Percentiles rank a stretch among this genome's conserved stretches.
Evolutionary conservation across 2,113 vertebrate genomes (phyloP).

Genomic region (Columbina picui): DNA sequence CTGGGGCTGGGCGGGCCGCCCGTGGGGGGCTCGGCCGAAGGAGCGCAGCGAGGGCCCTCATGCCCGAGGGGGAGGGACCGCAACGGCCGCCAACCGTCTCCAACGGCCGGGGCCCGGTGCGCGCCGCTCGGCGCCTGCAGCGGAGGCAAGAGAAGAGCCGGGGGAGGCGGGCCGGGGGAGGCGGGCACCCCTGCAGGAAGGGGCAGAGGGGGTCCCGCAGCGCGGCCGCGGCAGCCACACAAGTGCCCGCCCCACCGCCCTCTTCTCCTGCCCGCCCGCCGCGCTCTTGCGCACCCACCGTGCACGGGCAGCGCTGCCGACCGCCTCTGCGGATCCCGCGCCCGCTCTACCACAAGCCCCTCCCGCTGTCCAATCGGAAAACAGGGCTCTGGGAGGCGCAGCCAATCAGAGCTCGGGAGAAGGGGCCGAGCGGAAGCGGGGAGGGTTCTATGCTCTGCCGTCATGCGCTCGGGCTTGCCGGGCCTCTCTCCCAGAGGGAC

Average conservation of each 20-base stretch:
- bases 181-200: background rate
- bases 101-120: background rate
- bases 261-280: no score
- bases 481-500: fast-evolving
- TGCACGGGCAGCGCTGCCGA: fast-evolving
- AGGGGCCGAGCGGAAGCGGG: fast-evolving
- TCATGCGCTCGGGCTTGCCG: background rate
- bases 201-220: fast-evolving
- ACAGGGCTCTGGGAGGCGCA: fast-evolving
- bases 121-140: background rate
- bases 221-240: fast-evolving
- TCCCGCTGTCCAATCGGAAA: background rate
- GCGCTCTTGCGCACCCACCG: background rate
- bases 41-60: background rate
- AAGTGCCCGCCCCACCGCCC: no score
- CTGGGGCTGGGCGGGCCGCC: background rate
- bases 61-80: no score
- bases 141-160: background rate
- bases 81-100: background rate
- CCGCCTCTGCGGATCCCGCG: background rate
- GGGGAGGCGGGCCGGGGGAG: no score
- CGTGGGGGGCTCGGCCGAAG: background rate
- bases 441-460: fast-evolving
- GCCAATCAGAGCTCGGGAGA: background rate
- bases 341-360: fast-evolving